A percentile compares a stretch with the other conserved stretches of the same genome.
Evolutionary conservation across 2,888 invertebrate genomes (phyloP).

Genomic region (Philaethria dido): DNA sequence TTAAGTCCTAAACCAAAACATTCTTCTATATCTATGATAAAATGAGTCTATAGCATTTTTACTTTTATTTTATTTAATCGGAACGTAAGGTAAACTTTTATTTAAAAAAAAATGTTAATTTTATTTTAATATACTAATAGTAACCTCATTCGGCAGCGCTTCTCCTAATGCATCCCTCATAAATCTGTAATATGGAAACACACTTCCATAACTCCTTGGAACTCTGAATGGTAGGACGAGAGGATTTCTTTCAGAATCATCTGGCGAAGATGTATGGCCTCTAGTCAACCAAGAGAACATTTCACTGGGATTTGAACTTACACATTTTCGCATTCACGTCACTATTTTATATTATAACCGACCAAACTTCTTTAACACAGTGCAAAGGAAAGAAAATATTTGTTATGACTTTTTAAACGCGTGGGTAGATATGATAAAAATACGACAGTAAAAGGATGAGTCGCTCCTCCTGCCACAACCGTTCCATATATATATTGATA

Average conservation of each 20-base stretch:
- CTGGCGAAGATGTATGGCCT: constrained; percentile 58
- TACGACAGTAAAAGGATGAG: constrained; percentile 27
- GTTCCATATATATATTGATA: constrained; percentile 64
- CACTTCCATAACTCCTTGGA: constrained; percentile 85
- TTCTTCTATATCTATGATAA: background rate
- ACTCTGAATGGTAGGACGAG: constrained; percentile 69
- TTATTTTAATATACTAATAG: constrained; percentile 9
- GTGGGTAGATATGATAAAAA: constrained; percentile 37
- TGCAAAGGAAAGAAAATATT: constrained; percentile 42
- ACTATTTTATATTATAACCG: constrained; percentile 42
- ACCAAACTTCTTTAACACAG: constrained; percentile 33
- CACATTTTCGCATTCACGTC: constrained; percentile 50
- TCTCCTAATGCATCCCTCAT: constrained; percentile 77
- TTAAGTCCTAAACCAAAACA: too few species aligned
- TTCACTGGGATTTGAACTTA: constrained; percentile 56
- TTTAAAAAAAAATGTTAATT: too few species aligned
- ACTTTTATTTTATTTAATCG: too few species aligned
- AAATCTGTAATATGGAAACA: constrained; percentile 86
- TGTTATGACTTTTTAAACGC: constrained; percentile 29
- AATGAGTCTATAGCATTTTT: background rate
- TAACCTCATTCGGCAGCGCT: constrained; percentile 66
- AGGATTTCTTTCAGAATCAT: constrained; percentile 63
- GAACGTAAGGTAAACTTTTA: background rate
- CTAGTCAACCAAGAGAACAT: constrained; percentile 58
- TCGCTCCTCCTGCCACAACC: constrained; percentile 43